Percentiles rank a stretch among this genome's conserved stretches.
These are phyloP conservation scores for Monomorium pharaonis DNA, from an alignment of 1,140 invertebrate species.

Conservation along the genomic window DNA sequence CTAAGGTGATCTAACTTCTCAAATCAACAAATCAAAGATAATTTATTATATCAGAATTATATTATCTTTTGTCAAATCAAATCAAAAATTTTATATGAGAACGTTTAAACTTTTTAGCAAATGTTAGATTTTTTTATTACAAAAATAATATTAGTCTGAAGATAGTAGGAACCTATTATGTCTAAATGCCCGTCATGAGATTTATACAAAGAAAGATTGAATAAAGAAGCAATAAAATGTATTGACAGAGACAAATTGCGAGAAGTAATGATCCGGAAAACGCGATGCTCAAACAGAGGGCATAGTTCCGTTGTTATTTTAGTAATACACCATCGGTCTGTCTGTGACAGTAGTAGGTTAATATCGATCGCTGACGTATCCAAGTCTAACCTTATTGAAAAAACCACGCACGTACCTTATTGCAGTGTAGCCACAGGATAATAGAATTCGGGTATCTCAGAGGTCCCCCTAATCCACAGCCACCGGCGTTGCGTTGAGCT, in stretches of 20 bases:
- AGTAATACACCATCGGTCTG: slow-evolving; percentile 29
- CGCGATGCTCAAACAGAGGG: neutral
- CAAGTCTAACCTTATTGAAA: neutral
- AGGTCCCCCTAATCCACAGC: slow-evolving; percentile 89
- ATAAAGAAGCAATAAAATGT: slow-evolving; percentile 36
- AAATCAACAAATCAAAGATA: neutral
- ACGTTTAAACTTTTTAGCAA: neutral
- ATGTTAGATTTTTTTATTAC: neutral
- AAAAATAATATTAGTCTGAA: neutral
- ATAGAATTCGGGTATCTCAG: slow-evolving; percentile 90
- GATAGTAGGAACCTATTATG: neutral
- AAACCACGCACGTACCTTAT: slow-evolving; percentile 86
- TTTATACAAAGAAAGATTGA: neutral
- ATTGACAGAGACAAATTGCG: slow-evolving; percentile 31
- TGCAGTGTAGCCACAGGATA: slow-evolving; percentile 93
- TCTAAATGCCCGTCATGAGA: neutral
- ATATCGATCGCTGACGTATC: slow-evolving; percentile 15
- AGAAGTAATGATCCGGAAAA: slow-evolving; percentile 6
- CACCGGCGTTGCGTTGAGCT: slow-evolving; percentile 89
- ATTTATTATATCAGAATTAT: neutral
- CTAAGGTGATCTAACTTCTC: too few relatives aligned
- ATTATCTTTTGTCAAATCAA: neutral
- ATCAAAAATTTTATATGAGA: neutral
- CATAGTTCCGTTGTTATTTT: neutral
- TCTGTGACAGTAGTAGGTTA: neutral